Evolutionary conservation across 2,113 vertebrate genomes (phyloP).

Genomic region (Clarias macrocephalus): DNA sequence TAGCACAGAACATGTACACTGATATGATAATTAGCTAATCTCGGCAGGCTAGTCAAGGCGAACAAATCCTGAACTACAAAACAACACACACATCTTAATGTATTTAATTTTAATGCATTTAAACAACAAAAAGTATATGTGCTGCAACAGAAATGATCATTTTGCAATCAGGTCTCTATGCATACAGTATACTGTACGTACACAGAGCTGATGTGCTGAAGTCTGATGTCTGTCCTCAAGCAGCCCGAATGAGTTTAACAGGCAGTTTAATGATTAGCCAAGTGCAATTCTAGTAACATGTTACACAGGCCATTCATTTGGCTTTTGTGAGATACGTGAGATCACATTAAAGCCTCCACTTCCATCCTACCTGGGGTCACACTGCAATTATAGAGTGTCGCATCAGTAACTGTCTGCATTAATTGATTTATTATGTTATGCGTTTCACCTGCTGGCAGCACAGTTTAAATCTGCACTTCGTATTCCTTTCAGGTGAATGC

Average conservation of each 20-base stretch:
- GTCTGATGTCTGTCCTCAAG: conserved; percentile 4
- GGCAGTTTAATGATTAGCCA: background rate
- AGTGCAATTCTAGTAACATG: background rate
- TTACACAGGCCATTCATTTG: conserved; percentile 14
- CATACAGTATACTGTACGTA: background rate
- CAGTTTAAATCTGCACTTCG: conserved; percentile 16
- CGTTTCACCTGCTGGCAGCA: background rate
- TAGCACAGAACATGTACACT: background rate
- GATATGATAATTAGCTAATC: background rate
- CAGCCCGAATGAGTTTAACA: background rate
- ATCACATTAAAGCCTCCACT: conserved; percentile 28
- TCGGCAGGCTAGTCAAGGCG: background rate
- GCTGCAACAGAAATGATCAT: background rate
- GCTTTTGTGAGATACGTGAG: conserved; percentile 1
- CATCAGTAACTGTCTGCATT: background rate
- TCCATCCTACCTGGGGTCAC: background rate
- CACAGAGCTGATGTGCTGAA: background rate
- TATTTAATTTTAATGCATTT: background rate
- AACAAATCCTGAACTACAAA: background rate
- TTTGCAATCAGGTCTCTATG: background rate
- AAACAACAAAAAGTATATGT: background rate
- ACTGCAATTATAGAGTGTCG: background rate
- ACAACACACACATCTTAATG: background rate
- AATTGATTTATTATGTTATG: background rate
- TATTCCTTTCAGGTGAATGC: conserved; percentile 83